Evolutionary conservation across 2,888 invertebrate genomes (phyloP).

Genomic region (Hypolimnas misippus): DNA sequence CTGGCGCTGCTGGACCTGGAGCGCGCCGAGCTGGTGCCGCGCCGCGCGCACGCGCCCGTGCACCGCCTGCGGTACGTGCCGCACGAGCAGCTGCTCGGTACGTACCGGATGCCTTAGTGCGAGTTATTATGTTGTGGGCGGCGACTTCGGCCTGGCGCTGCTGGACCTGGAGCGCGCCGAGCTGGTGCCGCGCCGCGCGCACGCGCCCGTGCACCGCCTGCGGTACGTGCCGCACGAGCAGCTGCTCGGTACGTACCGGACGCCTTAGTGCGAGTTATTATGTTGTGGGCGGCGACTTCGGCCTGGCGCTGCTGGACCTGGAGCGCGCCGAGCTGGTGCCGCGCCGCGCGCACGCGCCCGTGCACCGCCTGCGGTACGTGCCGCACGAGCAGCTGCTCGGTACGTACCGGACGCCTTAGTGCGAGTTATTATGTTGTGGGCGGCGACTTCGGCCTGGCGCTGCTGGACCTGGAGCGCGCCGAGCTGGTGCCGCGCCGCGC

Average conservation of each 20-base stretch:
- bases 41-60: slow-evolving; percentile 81
- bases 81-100: slow-evolving; percentile 92
- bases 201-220: too few species aligned
- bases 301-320: too few species aligned
- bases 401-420: slow-evolving; percentile 80
- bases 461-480: slow-evolving; percentile 93
- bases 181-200: too few species aligned
- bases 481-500: slow-evolving; percentile 80
- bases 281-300: too few species aligned
- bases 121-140: too few species aligned
- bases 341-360: slow-evolving; percentile 54
- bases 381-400: slow-evolving; percentile 91
- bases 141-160: too few species aligned
- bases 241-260: too few species aligned
- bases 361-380: slow-evolving; percentile 71
- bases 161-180: too few species aligned
- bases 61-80: slow-evolving; percentile 85
- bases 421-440: slow-evolving; percentile 92
- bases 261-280: too few species aligned
- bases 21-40: slow-evolving; percentile 76
- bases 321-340: too few species aligned
- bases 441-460: slow-evolving; percentile 96
- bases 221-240: too few species aligned
- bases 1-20: slow-evolving; percentile 97
- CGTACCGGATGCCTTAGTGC: slow-evolving; percentile 27